Evolutionary conservation across 2,113 vertebrate genomes (phyloP), one percentile per base, ranked within the genome.

Genomic region (Rana temporaria): DNA sequence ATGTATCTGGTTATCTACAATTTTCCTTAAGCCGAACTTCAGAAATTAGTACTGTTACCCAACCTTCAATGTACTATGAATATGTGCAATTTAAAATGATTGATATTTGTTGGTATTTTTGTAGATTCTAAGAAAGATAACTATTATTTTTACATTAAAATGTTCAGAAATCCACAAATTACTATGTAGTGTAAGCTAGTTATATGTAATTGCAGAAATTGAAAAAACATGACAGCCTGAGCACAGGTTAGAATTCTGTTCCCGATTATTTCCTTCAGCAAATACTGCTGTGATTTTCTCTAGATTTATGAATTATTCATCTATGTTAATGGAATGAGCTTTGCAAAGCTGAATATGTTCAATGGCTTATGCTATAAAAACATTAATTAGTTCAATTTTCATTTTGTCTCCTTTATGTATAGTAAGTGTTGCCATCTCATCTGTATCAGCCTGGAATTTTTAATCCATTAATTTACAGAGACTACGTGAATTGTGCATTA

Each of bases 281-380:
- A 86, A 86, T 77, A 56, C 34, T 65, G 57, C 78, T 73, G 52
- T 68, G 34, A 82, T 57, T 72, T 55, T 78, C 79, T 71, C 68
- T 79, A 76, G 74, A 56, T 26, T 77, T 71, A 82, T 86, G 85
- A 79, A 82, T 86, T 79, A 86, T 86, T 86, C 83, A 86, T 86
- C 42, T 70, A 64, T 52, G 42, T 69, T 82, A 84, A 82, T 84
- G 74, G 79, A 82, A 82, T 70, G 80, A 86, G 76, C 80, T 78
- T 79, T 78, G 73, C 68, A 84, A 84, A 84, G 83, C 83, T 86
- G 82, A 84, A 76, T 84, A 84, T 84, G 70, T 85, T 85, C 84
- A 85, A 79, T 84, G 72, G 83, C 79, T 84, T 86, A 79, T 84
- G 57, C 79, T 64, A 83, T 79, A 84, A 86, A 84, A 86, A 85